phyloP scores from a whole-genome alignment of 2,797 vertebrate species.

The Microtus obscurus region DNA sequence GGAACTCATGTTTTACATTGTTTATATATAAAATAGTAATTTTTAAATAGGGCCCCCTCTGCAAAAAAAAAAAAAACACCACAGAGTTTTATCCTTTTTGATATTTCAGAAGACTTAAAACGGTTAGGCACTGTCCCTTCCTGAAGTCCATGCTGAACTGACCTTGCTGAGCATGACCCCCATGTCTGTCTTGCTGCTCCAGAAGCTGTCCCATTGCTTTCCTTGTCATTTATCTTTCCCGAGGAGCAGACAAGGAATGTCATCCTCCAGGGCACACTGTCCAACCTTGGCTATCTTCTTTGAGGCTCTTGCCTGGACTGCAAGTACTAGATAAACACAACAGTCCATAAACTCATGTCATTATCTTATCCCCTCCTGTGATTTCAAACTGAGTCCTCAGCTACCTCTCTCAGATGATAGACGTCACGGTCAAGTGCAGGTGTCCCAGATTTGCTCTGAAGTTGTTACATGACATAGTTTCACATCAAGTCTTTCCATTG shows the following conservation, averaged over 20 bases:
- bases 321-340: background rate
- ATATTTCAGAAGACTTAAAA: slow-evolving; percentile 22
- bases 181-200: too few relatives aligned
- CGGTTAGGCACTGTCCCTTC: background rate
- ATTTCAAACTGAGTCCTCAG: background rate
- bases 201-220: too few relatives aligned
- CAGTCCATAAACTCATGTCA: background rate
- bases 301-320: background rate
- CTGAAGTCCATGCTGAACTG: background rate
- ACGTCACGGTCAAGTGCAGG: background rate
- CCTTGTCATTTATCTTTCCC: background rate
- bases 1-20: background rate
- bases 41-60: background rate
- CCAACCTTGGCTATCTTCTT: background rate
- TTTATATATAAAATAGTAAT: background rate
- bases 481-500: background rate
- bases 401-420: background rate
- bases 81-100: background rate
- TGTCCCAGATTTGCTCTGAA: background rate
- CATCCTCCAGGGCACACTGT: background rate
- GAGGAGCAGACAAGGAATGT: background rate
- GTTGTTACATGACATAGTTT: background rate
- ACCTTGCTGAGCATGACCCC: background rate
- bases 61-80: background rate
- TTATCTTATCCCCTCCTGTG: background rate